Conservation (phyloP, 1,140 invertebrate species). For the Eulimnadia texana region DNA sequence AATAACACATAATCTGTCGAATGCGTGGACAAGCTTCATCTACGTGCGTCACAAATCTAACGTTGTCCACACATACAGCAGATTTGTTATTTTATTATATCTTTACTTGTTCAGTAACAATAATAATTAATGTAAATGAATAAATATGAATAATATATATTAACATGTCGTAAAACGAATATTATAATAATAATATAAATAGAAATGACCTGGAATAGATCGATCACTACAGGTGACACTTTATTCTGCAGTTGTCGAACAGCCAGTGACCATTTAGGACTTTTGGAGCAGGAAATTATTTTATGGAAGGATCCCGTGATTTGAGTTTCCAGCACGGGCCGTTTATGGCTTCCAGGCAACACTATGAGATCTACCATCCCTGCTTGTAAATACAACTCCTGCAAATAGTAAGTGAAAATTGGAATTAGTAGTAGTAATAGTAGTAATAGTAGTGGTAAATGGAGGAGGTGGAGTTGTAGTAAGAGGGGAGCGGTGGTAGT, state of each 20-base stretch:
- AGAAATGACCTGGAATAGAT: background rate
- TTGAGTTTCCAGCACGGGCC: background rate
- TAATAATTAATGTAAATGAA: background rate
- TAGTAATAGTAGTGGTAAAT: too few species aligned
- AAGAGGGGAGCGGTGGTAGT: too few species aligned
- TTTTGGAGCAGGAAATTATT: background rate
- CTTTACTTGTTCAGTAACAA: background rate
- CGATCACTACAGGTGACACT: background rate
- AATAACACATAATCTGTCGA: too few species aligned
- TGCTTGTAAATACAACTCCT: conserved; percentile 10
- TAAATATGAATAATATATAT: too few species aligned
- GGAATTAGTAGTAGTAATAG: background rate
- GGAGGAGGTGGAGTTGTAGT: too few species aligned
- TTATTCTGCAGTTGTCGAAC: conserved; percentile 4
- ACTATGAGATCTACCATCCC: background rate
- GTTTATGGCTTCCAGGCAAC: background rate
- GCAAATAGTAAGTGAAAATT: background rate
- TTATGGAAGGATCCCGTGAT: background rate
- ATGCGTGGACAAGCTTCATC: too few species aligned
- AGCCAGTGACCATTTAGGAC: background rate
- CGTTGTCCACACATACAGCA: too few species aligned
- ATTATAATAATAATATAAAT: too few species aligned
- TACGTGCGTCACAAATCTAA: too few species aligned
- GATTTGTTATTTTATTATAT: background rate
- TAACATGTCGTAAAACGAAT: too few species aligned